phyloP scores from a whole-genome alignment of 2,888 invertebrate genomes.

The Flabesymbios commensalis region DNA sequence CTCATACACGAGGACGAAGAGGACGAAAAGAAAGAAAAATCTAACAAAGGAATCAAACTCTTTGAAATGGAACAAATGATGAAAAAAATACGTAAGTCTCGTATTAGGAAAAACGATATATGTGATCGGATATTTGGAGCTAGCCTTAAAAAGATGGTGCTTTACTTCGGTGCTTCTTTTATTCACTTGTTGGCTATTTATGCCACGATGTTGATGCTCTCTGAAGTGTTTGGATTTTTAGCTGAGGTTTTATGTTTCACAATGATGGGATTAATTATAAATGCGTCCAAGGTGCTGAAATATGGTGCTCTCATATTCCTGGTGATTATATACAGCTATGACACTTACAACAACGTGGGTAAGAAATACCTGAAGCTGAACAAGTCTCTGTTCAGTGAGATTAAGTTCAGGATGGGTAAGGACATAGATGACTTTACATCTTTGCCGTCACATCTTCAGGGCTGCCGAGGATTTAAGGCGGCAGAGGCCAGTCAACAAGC shows the following conservation, averaged over 20 bases:
- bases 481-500: constrained; percentile 47
- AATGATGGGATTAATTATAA: constrained; percentile 59
- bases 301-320: constrained; percentile 55
- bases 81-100: not conserved
- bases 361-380: constrained; percentile 55
- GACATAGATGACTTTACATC: constrained; percentile 53
- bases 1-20: not conserved
- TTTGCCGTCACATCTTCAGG: constrained; percentile 51
- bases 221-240: constrained; percentile 18
- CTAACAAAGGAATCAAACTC: not conserved
- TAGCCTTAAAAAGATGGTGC: too few relatives aligned
- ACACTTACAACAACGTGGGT: constrained; percentile 56
- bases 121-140: too few relatives aligned
- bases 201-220: constrained; percentile 33
- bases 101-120: too few relatives aligned
- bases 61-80: not conserved
- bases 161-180: not conserved
- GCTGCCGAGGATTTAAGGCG: constrained; percentile 29
- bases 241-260: constrained; percentile 40
- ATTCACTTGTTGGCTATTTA: constrained; percentile 19
- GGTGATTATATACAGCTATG: constrained; percentile 57
- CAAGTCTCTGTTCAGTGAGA: constrained; percentile 52
- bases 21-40: not conserved
- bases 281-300: constrained; percentile 52
- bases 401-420: constrained; percentile 51